These are phyloP conservation scores for Leptopterna dolabrata DNA, from an alignment of 2,888 invertebrate genomes.

Conservation along the genomic window DNA sequence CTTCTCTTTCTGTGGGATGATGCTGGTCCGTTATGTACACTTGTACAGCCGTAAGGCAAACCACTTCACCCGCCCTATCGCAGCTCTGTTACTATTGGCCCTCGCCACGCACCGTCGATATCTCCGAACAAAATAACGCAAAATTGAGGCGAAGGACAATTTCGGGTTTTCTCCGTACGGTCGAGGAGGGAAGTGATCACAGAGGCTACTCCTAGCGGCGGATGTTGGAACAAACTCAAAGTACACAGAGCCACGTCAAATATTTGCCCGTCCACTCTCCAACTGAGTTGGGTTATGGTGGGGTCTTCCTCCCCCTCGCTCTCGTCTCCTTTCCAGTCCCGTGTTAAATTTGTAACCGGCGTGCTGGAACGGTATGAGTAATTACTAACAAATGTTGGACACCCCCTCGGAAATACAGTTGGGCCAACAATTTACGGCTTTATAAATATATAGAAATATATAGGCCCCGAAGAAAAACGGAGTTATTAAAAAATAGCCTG, in stretches of 20 bases:
- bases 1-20: too few relatives aligned
- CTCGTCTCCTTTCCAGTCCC: neutral
- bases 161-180: neutral
- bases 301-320: neutral
- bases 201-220: slow-evolving; percentile 3
- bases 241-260: slow-evolving; percentile 18
- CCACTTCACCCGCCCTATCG: too few relatives aligned
- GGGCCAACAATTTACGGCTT: neutral
- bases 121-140: neutral
- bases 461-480: too few relatives aligned
- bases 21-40: too few relatives aligned
- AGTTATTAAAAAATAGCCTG: too few relatives aligned
- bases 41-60: too few relatives aligned
- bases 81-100: too few relatives aligned
- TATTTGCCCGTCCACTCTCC: slow-evolving; percentile 17
- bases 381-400: neutral
- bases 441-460: too few relatives aligned
- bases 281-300: slow-evolving; percentile 23
- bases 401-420: neutral
- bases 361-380: neutral
- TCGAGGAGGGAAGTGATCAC: slow-evolving; percentile 4
- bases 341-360: neutral
- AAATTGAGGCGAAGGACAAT: neutral
- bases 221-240: slow-evolving; percentile 20
- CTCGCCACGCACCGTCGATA: too few relatives aligned